Base-by-base conservation (phyloP, 2,888 invertebrate species). In the Seira sanloemensis region DNA sequence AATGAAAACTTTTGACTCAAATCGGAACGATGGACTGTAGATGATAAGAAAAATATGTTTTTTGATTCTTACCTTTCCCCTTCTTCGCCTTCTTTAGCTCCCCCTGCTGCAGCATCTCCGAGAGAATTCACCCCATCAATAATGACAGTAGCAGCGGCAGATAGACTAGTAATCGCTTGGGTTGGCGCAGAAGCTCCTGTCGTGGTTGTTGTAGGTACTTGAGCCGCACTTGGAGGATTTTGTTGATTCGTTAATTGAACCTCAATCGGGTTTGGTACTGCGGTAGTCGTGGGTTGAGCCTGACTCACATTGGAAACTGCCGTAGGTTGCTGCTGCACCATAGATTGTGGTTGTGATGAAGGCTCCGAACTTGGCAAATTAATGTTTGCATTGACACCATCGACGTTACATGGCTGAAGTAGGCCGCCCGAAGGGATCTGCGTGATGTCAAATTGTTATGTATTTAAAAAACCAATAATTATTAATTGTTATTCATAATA, bases 21-120 rank as follows among this genome's bases (percentile, higher is more conserved):
- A n/a, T n/a, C n/a, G 50, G 50, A 50, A 27, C 25, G 50, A 72
- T 37, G 37, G 58, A 46, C 7, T 66, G 9, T n/a, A n/a, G 2
- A 23, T 9, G 9, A 2, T 37, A 37, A 37, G 4, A 37, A 25
- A 67, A 67, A 67, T 67, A 67, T 67, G 21, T 2, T 9, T 4
- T 62, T 50, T 50, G 2, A 19, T 69, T 90, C 90, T 88, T 88
- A 92, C 92, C 92, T 92, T 90, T 92, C 92, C 87, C 91, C 91
- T 89, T 92, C 92, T 89, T 92, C 92, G 85, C 91, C 91, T 75
- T 91, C 86, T 50, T 37, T 75, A 69, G 91, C 92, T 73, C 86
- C 90, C 76, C 90, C 90, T 85, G 91, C 91, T 27, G 91, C 91
- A 21, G 91, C 91, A 89, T 92, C 92, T 1, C 91, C 91, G 25